Percentiles rank a stretch among this genome's conserved stretches.
Evolutionary conservation across 2,113 vertebrate species (phyloP).

Genomic region (Lophotis ruficrista): DNA sequence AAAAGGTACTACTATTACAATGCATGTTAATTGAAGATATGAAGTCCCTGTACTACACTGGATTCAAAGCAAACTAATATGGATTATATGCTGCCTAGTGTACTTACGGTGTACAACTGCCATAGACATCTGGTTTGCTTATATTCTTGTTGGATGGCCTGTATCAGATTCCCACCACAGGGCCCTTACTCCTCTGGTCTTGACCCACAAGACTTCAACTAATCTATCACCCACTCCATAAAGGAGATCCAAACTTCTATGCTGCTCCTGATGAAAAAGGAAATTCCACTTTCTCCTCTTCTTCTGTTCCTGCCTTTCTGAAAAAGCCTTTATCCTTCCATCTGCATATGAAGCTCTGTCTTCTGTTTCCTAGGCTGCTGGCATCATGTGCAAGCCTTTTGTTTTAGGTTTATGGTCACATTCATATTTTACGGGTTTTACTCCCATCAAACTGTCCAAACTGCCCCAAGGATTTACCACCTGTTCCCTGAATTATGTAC

Average conservation of each 20-base stretch:
- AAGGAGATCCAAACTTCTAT: background rate
- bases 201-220: background rate
- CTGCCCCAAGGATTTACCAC: background rate
- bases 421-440: background rate
- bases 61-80: background rate
- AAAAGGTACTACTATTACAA: background rate
- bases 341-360: background rate
- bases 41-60: background rate
- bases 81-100: background rate
- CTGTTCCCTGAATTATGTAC: background rate
- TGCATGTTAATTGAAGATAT: background rate
- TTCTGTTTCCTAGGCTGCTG: background rate
- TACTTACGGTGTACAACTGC: background rate
- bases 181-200: background rate
- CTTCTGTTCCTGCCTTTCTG: background rate
- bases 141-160: background rate
- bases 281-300: background rate
- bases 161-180: too few relatives aligned
- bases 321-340: background rate
- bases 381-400: background rate
- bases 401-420: background rate
- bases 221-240: background rate
- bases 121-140: background rate
- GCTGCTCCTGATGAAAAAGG: background rate
- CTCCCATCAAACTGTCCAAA: background rate